phyloP scores from a whole-genome alignment of 2,888 invertebrate species.

The Apamea sordens region DNA sequence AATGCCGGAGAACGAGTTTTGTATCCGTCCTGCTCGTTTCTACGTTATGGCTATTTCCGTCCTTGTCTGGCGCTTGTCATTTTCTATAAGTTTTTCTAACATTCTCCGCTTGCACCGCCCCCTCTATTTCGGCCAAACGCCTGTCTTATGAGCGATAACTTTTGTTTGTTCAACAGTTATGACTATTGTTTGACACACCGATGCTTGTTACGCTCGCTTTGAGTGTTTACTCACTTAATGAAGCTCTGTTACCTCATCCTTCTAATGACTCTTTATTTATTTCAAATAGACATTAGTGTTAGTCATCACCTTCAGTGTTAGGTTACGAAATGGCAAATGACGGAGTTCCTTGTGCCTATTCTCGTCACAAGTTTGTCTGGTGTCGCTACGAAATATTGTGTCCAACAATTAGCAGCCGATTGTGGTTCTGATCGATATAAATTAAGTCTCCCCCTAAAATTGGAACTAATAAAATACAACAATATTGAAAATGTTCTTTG shows the following conservation, averaged over 20 bases:
- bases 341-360: constrained; percentile 7
- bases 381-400: constrained; percentile 32
- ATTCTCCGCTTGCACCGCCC: constrained; percentile 86
- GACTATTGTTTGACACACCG: constrained; percentile 87
- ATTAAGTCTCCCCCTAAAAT: constrained; percentile 72
- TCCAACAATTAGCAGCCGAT: constrained; percentile 69
- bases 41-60: constrained; percentile 82
- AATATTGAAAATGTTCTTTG: constrained; percentile 72
- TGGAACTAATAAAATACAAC: constrained; percentile 73
- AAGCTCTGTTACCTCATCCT: constrained; percentile 81
- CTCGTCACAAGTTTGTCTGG: constrained; percentile 3
- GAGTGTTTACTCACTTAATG: constrained; percentile 85
- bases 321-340: constrained; percentile 31
- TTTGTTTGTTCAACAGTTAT: constrained; percentile 88
- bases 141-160: constrained; percentile 83
- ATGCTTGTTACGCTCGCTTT: constrained; percentile 86
- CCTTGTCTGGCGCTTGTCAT: constrained; percentile 89
- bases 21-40: constrained; percentile 86
- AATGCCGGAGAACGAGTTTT: constrained; percentile 89
- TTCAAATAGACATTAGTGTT: constrained; percentile 59
- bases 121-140: constrained; percentile 87
- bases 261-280: constrained; percentile 75
- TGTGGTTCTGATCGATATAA: constrained; percentile 69
- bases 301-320: constrained; percentile 46
- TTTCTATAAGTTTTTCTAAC: constrained; percentile 91